Base-by-base conservation (phyloP, 2,797 vertebrate genomes). In the Aeoliscus strigatus region DNA sequence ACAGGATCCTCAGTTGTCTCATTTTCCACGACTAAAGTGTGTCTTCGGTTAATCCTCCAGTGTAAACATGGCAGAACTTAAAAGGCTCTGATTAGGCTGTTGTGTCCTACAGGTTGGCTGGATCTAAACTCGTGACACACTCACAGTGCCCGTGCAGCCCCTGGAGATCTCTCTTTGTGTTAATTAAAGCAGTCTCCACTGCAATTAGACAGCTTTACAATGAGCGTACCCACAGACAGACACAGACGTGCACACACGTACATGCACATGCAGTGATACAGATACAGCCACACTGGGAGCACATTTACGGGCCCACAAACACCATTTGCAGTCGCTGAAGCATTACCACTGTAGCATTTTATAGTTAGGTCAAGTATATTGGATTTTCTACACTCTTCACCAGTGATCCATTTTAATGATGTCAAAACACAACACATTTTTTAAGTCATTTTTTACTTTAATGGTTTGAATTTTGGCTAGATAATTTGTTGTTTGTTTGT, bases 31-130 rank as follows among this genome's bases (percentile, higher is more conserved):
- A 81, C 70, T 75, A 72, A 73, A 81, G 79, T 77, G 80, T 79
- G 81, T 82, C 81, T 85, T 79, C 66, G 50, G 70, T 51, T 35
- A 76, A 83, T 77, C 71, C 79, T 83, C 81, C 52, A 49, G 76
- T 70, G 75, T 63, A 55, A 80, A 65, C 78, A 73, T 82, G 78
- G 81, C 80, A 83, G 73, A 59, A 82, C 77, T 83, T 83, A 84
- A 85, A 84, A 82, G 79, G 74, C 71, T 76, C 66, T 84, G 82
- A 86, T 85, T 84, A 83, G 83, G 79, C 73, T 79, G 73, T 71
- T 80, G 78, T 77, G 75, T 86, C 82, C 80, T 78, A 67, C 80
- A 79, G 80, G 81, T 84, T 83, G 70, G 71, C 65, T 51, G 31
- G 64, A 69, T 80, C 70, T 75, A 80, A 80, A 81, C 73, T 75